Evolutionary conservation across 2,797 vertebrate species (phyloP).

Genomic region (Dendrocincla fuliginosa): DNA sequence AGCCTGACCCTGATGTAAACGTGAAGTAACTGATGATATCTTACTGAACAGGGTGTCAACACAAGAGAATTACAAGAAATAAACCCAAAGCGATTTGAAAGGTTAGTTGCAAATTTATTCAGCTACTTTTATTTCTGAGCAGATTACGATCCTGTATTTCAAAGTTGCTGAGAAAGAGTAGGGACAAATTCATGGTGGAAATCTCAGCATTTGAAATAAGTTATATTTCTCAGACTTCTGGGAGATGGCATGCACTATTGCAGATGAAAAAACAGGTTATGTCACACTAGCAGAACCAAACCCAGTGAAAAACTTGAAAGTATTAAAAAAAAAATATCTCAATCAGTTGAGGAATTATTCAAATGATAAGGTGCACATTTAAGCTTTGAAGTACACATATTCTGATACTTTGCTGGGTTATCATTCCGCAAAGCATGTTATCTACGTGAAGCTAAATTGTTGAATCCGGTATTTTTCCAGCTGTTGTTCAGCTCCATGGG

Average conservation of each 20-base stretch:
- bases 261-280: conserved; percentile 8
- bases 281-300: neutral
- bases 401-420: neutral
- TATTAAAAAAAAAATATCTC: neutral
- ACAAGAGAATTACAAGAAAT: neutral
- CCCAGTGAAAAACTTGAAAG: neutral
- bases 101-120: neutral
- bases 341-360: neutral
- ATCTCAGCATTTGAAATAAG: neutral
- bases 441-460: neutral
- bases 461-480: neutral
- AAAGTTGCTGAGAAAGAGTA: neutral
- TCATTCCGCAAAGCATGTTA: neutral
- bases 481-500: neutral
- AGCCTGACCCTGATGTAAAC: neutral
- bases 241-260: neutral
- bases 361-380: neutral
- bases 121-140: neutral
- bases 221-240: conserved; percentile 5
- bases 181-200: neutral
- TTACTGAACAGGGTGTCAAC: neutral
- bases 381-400: neutral
- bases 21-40: neutral
- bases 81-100: neutral
- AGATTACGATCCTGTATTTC: neutral